Percentiles rank a stretch among this genome's conserved stretches.
phyloP scores from a whole-genome alignment of 2,797 vertebrate species.

The Zenarchopterus dispar region DNA sequence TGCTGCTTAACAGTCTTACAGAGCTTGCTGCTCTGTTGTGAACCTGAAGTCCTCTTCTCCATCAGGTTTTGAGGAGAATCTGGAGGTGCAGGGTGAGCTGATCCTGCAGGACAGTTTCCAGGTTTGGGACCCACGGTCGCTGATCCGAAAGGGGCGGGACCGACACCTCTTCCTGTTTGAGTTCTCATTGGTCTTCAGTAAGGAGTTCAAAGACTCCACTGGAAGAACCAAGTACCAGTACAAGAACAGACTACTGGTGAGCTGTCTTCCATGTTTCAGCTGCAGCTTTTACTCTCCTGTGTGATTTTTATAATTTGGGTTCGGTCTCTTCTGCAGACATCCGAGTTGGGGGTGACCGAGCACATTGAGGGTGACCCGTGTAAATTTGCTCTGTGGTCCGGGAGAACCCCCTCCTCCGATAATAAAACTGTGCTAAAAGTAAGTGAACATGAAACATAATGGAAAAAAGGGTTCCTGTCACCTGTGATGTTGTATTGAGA shows the following conservation, averaged over 20 bases:
- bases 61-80: slow-evolving; percentile 95
- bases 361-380: slow-evolving; percentile 97
- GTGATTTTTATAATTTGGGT: background rate
- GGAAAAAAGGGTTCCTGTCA: background rate
- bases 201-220: slow-evolving; percentile 97
- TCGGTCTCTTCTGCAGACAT: slow-evolving; percentile 83
- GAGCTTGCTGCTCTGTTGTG: background rate
- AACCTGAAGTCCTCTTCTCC: background rate
- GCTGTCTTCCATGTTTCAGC: background rate
- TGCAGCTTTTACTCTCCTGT: no score
- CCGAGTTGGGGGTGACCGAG: slow-evolving; percentile 96
- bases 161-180: slow-evolving; percentile 98
- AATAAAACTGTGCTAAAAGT: slow-evolving; percentile 98
- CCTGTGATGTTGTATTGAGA: rapidly evolving
- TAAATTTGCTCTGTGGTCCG: slow-evolving; percentile 98
- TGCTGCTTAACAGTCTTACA: background rate
- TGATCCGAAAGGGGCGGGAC: slow-evolving; percentile 96
- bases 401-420: slow-evolving; percentile 96
- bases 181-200: slow-evolving; percentile 97
- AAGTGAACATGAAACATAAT: background rate
- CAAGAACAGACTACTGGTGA: slow-evolving; percentile 95
- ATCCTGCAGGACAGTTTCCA: slow-evolving; percentile 98
- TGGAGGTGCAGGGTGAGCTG: slow-evolving; percentile 96
- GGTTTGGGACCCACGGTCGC: slow-evolving; percentile 98
- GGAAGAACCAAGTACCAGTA: slow-evolving; percentile 98